Conservation (phyloP, 2,797 vertebrate species). For the Pygocentrus nattereri region DNA sequence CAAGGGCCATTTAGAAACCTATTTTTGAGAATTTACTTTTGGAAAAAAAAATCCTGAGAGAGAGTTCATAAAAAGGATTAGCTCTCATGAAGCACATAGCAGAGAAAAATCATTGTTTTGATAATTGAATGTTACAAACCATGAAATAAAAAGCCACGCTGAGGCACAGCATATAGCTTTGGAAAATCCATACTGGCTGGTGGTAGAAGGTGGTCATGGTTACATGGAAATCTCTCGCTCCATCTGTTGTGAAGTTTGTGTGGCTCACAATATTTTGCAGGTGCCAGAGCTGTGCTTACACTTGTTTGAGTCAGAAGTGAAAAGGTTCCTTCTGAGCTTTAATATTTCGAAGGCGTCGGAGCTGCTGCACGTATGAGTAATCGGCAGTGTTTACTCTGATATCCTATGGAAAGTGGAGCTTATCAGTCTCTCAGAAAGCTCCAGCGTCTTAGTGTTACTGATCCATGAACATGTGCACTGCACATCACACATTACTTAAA, state of each 20-base stretch:
- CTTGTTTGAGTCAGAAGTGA: constrained; percentile 41
- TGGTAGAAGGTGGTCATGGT: constrained; percentile 39
- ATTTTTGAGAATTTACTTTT: not conserved
- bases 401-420: constrained; percentile 41
- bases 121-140: constrained; percentile 57
- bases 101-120: constrained; percentile 56
- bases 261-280: constrained; percentile 26
- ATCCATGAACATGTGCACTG: constrained; percentile 43
- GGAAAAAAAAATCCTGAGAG: not conserved
- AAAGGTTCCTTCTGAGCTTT: constrained; percentile 31
- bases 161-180: constrained; percentile 44
- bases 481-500: constrained; percentile 31
- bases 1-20: not conserved
- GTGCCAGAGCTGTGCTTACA: constrained; percentile 17
- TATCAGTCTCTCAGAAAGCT: constrained; percentile 29
- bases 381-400: constrained; percentile 39
- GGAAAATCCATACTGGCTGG: constrained; percentile 56
- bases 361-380: constrained; percentile 14
- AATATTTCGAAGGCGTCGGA: not conserved
- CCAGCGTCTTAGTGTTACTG: constrained; percentile 23
- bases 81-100: constrained; percentile 40
- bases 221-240: constrained; percentile 45
- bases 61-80: constrained; percentile 30
- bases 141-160: constrained; percentile 53
- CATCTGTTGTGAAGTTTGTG: constrained; percentile 27